phyloP scores from a whole-genome alignment of 2,113 vertebrate genomes.

The Seriola rivoliana region DNA sequence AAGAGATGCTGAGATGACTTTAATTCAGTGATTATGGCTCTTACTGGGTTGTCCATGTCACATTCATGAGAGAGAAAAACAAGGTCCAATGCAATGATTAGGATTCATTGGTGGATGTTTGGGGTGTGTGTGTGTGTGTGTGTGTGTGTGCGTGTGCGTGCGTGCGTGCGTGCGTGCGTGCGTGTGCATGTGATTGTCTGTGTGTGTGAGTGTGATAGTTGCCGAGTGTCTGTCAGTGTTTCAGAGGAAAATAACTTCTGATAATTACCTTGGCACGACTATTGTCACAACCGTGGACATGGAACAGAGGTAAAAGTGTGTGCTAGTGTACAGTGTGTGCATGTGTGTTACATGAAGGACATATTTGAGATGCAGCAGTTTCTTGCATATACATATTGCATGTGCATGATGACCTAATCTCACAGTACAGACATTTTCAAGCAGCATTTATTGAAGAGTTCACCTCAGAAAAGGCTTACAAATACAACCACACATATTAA shows the following conservation, averaged over 20 bases:
- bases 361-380: constrained; percentile 16
- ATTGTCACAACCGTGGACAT: constrained; percentile 63
- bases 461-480: constrained; percentile 9
- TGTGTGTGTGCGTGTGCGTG: background rate
- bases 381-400: constrained; percentile 15
- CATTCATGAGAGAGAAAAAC: constrained; percentile 51
- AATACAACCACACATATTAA: constrained; percentile 1
- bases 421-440: constrained; percentile 10
- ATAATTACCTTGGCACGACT: constrained; percentile 75
- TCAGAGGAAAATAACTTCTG: constrained; percentile 67
- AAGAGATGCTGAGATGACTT: constrained; percentile 34
- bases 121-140: background rate
- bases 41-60: constrained; percentile 39
- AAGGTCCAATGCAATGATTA: constrained; percentile 69
- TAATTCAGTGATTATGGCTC: constrained; percentile 70
- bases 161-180: background rate
- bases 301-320: constrained; percentile 8
- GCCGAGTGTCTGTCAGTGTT: constrained; percentile 28
- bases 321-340: background rate
- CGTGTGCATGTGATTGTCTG: constrained; percentile 1
- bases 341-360: background rate
- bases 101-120: constrained; percentile 65
- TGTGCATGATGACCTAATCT: constrained; percentile 34
- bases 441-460: constrained; percentile 22
- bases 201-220: constrained; percentile 13